Evolutionary conservation across 2,888 invertebrate genomes (phyloP).

Genomic region (Melieria picta): DNA sequence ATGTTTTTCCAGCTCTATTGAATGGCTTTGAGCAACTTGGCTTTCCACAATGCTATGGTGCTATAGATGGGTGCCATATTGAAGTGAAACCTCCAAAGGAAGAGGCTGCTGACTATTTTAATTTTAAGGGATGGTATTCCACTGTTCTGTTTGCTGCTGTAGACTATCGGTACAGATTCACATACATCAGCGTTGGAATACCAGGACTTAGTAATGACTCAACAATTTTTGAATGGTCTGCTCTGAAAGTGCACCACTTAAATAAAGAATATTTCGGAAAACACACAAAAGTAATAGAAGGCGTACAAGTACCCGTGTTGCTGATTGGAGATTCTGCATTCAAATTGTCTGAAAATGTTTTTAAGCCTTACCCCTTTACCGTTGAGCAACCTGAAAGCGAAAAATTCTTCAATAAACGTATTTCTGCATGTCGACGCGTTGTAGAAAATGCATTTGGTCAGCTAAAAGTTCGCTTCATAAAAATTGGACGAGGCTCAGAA

Average conservation of each 20-base stretch:
- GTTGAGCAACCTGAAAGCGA: slow-evolving; percentile 7
- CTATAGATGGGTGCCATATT: slow-evolving; percentile 29
- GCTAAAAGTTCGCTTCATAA: slow-evolving; percentile 37
- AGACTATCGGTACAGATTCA: slow-evolving; percentile 22
- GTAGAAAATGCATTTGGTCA: slow-evolving; percentile 36
- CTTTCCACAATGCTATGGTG: slow-evolving; percentile 33
- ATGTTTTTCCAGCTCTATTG: too few species aligned
- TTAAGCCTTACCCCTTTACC: slow-evolving; percentile 37
- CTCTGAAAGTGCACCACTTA: slow-evolving; percentile 19
- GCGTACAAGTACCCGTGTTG: slow-evolving; percentile 27
- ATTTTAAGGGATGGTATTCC: slow-evolving; percentile 33
- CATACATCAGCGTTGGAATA: slow-evolving; percentile 22
- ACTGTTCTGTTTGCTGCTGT: slow-evolving; percentile 31
- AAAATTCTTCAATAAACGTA: slow-evolving; percentile 28
- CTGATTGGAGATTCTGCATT: slow-evolving; percentile 36
- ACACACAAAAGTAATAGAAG: slow-evolving; percentile 8
- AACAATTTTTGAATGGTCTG: slow-evolving; percentile 35
- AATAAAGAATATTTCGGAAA: slow-evolving; percentile 3
- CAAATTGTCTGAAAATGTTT: slow-evolving; percentile 16
- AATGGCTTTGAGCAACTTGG: slow-evolving; percentile 26
- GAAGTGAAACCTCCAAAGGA: slow-evolving; percentile 25
- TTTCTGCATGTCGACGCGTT: slow-evolving; percentile 33
- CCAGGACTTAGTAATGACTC: slow-evolving; percentile 35
- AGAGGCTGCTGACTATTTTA: slow-evolving; percentile 28
- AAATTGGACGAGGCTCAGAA: slow-evolving; percentile 27